Base-by-base conservation (phyloP, 2,113 vertebrate genomes). In the Arothron firmamentum region DNA sequence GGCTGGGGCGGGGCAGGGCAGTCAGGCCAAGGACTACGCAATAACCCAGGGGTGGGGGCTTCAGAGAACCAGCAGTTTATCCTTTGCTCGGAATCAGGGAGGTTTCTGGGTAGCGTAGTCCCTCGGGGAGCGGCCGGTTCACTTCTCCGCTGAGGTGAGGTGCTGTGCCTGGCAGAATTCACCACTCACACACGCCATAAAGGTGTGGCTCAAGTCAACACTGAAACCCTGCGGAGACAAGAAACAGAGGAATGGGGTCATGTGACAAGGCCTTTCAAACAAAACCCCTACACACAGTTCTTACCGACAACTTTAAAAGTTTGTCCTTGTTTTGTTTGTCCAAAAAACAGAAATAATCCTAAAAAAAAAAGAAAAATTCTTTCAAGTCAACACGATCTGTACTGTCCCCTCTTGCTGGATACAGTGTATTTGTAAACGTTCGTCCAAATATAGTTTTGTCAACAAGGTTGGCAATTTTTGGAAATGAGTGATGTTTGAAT, bases 121-220 rank as follows among this genome's bases (percentile, higher is more conserved):
- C 87, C 85, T 83, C 31, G 17, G 79, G 85, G 85, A 87, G 85
- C 72, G 75, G 82, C 77, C 85, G 81, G 93, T 95, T 99, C 94
- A 99, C 96, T 99, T 94, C 93, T 95, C 93, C 85, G 92, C 93
- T 47, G 91, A 91, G 94, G 87, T 78, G 91, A 94, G 93, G 97
- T 99, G 97, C 96, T 99, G 97, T 92, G 96, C 97, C 94, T 97
- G 96, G 96, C 96, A 98, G 91, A 98, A 99, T 73, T 98, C 96
- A 92, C 96, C 93, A 88, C 94, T 94, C 89, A 94, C 83, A 52
- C 94, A 95, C 95, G 96, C 97, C 96, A 99, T 99, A 99, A 95
- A 99, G 94, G 94, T 94, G 90, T 87, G 90, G 87, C 93, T 89
- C 77, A 88, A 92, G 92, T 94, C 92, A 90, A 94, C 92, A 91